Evolutionary conservation across 2,797 vertebrate genomes (phyloP), one percentile per base, ranked within the genome.

Genomic region (Parambassis ranga): DNA sequence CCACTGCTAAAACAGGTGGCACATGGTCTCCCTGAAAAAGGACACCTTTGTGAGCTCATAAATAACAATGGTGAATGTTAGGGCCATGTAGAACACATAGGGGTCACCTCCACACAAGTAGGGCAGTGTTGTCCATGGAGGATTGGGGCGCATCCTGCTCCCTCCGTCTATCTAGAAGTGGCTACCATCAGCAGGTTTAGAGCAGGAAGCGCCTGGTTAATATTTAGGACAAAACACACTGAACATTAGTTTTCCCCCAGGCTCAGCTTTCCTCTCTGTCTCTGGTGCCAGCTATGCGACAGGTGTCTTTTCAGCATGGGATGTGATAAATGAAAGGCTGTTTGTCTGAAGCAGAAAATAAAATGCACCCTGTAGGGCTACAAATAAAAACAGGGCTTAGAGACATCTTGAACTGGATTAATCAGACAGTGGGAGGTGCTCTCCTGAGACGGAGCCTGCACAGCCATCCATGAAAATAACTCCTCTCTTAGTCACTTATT

Each of bases 21-120:
- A 23, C 72, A 58, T 13, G 39, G 30, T 71, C 71, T 60, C 59
- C 16, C 62, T 75, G 75, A 49, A 71, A 80, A 81, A 84, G 77
- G 83, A 89, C 83, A 79, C 75, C 77, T 82, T 65, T 73, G 75
- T 65, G 18, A 68, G 86, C 88, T 89, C 86, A 90, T 91, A 91
- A 91, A 92, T 91, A 91, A 91, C 87, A 65, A 74, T 63, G 81
- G 79, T 43, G 64, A 75, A 79, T 80, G 75, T 69, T 80, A 22
- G 79, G 77, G 82, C 70, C 10, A 47, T 72, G 84, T 81, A 77
- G 79, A 83, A 89, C 84, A 90, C 84, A 81, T 66, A 77, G 75
- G 85, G 89, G 88, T 92, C 90, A 92, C 85, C 89, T 87, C 78
- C n/a, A 43, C 75, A 70, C 83, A 87, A 88, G 71, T 88, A 87